phyloP scores from a whole-genome alignment of 2,888 invertebrate genomes.

The Altica lythri region DNA sequence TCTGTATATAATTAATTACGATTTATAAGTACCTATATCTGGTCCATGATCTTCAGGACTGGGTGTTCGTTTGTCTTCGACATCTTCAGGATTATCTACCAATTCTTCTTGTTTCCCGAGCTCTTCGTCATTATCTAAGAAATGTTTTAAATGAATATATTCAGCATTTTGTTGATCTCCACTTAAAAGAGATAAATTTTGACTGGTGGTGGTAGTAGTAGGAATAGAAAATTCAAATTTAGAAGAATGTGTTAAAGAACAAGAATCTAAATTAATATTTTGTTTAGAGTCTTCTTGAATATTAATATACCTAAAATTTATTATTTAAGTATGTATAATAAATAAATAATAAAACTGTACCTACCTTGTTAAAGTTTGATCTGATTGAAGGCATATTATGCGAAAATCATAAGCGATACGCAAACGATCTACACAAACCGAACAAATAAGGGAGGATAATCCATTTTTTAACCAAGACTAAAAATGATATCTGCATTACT shows the following conservation, averaged over 20 bases:
- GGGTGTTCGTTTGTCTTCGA: conserved; percentile 19
- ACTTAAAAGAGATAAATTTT: conserved; percentile 43
- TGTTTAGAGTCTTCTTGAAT: conserved; percentile 12
- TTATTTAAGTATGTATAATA: conserved; percentile 9
- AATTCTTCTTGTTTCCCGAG: conserved; percentile 44
- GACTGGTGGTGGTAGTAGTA: conserved; percentile 35
- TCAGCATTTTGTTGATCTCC: conserved; percentile 50
- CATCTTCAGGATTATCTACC: conserved; percentile 34
- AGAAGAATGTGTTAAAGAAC: conserved; percentile 42
- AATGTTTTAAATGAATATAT: conserved; percentile 53
- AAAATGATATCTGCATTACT: no score
- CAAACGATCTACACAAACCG: conserved; percentile 50
- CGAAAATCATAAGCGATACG: conserved; percentile 53
- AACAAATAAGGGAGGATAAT: conserved; percentile 51
- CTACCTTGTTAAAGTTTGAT: conserved; percentile 49
- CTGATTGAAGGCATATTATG: conserved; percentile 50
- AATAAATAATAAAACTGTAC: background rate
- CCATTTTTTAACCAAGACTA: conserved; percentile 53
- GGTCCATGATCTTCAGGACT: conserved; percentile 44
- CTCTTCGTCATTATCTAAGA: conserved; percentile 52
- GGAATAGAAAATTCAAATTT: conserved; percentile 49
- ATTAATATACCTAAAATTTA: conserved; percentile 10
- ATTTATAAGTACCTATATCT: no score
- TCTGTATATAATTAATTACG: no score
- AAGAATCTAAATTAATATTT: conserved; percentile 26